Percentiles rank a stretch among this genome's conserved stretches.
Conservation (phyloP, 1,140 invertebrate species). For the Drosophila melanogaster region DNA sequence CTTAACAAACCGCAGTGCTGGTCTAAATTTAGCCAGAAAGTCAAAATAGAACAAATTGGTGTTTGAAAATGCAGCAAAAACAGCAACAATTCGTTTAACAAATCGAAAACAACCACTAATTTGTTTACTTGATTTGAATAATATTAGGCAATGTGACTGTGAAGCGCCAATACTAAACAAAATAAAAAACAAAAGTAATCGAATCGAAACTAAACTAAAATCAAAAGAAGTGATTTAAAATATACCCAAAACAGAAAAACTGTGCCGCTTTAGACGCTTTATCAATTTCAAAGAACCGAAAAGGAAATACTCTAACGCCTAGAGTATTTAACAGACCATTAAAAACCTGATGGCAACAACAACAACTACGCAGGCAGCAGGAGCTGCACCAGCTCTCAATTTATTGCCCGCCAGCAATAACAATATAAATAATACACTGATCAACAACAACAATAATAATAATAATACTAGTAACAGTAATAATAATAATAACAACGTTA, state of each 20-base stretch:
- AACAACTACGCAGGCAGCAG: conserved; percentile 58
- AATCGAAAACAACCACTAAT: conserved; percentile 16
- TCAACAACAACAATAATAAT: conserved; percentile 12
- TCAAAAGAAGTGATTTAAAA: conserved; percentile 15
- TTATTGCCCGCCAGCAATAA: conserved; percentile 30
- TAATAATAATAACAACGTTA: conserved; percentile 26
- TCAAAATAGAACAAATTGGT: conserved; percentile 10
- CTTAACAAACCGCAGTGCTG: conserved; percentile 21
- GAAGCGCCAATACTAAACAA: conserved; percentile 43
- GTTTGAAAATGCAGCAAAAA: conserved; percentile 25
- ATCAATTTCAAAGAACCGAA: neutral
- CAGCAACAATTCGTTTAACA: conserved; percentile 4
- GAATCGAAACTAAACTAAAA: conserved; percentile 8
- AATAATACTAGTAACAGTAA: conserved; percentile 1
- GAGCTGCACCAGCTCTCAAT: conserved; percentile 48
- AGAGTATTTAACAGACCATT: conserved; percentile 36
- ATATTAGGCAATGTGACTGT: conserved; percentile 73
- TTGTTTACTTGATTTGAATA: conserved; percentile 5
- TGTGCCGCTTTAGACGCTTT: conserved; percentile 8
- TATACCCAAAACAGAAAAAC: neutral
- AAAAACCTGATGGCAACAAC: conserved; percentile 80
- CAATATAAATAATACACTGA: conserved; percentile 9
- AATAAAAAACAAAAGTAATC: conserved; percentile 6
- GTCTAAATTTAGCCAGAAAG: conserved; percentile 34
- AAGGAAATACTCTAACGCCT: conserved; percentile 17